Evolutionary conservation across 2,797 vertebrate species (phyloP).

Genomic region (Erithacus rubecula): DNA sequence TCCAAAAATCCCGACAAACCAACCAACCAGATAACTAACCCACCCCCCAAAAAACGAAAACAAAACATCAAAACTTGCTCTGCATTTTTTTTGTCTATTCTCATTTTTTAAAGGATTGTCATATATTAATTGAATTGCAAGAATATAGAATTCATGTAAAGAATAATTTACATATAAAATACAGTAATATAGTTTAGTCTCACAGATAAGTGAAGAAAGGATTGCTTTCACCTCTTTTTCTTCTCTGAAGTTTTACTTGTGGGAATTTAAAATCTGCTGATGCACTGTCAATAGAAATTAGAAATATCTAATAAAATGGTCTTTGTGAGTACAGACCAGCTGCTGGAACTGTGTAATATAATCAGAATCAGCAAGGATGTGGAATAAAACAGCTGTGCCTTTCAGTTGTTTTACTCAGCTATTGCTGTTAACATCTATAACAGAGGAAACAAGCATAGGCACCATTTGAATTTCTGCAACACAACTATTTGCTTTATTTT

Average conservation of each 20-base stretch:
- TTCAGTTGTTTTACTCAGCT: constrained; percentile 54
- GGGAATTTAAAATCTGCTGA: constrained; percentile 60
- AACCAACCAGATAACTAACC: neutral
- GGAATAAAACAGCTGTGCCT: constrained; percentile 72
- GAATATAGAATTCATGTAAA: constrained; percentile 5
- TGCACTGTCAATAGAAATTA: constrained; percentile 68
- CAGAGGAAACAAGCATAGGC: constrained; percentile 24
- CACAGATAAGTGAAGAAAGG: constrained; percentile 18
- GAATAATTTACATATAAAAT: constrained; percentile 40
- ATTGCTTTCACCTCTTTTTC: constrained; percentile 20
- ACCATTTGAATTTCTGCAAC: constrained; percentile 3
- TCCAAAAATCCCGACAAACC: neutral
- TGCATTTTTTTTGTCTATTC: neutral
- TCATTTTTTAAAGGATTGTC: constrained; percentile 27
- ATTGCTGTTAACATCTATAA: constrained; percentile 43
- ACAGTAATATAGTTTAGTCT: neutral
- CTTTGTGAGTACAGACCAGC: constrained; percentile 71
- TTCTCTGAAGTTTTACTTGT: constrained; percentile 32
- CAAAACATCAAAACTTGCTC: neutral
- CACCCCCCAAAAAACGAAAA: neutral
- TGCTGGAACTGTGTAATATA: constrained; percentile 57
- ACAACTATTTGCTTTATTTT: neutral
- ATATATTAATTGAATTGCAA: constrained; percentile 51
- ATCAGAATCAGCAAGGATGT: constrained; percentile 69
- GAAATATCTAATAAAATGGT: constrained; percentile 70